Conservation (phyloP, 2,888 invertebrate genomes). For the Pristionchus entomophagus region DNA sequence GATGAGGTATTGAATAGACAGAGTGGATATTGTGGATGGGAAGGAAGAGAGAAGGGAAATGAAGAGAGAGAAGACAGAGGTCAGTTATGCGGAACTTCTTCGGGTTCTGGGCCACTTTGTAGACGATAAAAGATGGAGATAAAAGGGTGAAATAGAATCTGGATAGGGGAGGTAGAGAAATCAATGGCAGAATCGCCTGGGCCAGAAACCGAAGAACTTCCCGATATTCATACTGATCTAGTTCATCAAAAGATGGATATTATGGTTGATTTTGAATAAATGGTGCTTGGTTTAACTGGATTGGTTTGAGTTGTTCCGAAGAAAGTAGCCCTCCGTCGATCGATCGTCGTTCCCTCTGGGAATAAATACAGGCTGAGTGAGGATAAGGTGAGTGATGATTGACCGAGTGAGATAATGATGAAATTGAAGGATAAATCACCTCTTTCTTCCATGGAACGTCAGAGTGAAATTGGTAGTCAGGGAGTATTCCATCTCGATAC, state of each 20-base stretch:
- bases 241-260: too few species aligned
- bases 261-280: too few species aligned
- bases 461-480: not conserved
- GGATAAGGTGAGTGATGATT: not conserved
- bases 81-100: too few species aligned
- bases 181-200: too few species aligned
- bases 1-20: not conserved
- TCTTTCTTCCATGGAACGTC: not conserved
- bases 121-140: too few species aligned
- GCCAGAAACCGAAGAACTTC: too few species aligned
- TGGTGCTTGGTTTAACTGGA: not conserved
- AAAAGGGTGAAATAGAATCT: too few species aligned
- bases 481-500: constrained; percentile 23
- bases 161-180: too few species aligned
- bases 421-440: not conserved
- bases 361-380: not conserved
- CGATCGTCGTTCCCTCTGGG: not conserved
- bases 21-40: not conserved
- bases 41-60: not conserved
- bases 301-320: constrained; percentile 17
- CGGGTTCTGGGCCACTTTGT: too few species aligned
- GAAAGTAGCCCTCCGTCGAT: constrained; percentile 39
- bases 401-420: not conserved
- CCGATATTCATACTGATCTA: too few species aligned
- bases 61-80: not conserved